These are phyloP conservation scores for Colletes gigas DNA, from an alignment of 1,140 invertebrate species.

Conservation along the genomic window DNA sequence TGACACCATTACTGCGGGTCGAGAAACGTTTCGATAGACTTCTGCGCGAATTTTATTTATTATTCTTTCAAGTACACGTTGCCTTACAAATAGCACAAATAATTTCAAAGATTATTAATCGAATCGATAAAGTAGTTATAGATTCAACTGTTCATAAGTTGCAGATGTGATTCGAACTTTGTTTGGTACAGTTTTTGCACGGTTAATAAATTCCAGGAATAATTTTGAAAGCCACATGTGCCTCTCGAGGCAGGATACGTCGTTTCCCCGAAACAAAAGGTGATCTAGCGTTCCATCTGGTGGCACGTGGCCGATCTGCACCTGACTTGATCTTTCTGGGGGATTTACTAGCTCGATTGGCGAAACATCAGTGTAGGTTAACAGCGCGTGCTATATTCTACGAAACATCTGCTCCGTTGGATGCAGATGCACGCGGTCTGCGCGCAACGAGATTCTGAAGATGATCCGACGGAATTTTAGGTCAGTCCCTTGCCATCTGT, in stretches of 20 bases:
- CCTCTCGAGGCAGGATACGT: not conserved
- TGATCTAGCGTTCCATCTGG: constrained; percentile 44
- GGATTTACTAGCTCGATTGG: constrained; percentile 63
- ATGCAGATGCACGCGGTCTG: constrained; percentile 40
- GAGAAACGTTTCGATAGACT: not conserved
- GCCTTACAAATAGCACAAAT: no score
- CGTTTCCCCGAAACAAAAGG: constrained; percentile 36
- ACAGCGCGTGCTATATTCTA: constrained; percentile 60
- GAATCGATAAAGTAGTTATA: no score
- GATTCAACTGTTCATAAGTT: not conserved
- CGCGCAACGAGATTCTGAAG: not conserved
- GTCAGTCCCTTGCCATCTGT: constrained; percentile 16
- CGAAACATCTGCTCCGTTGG: constrained; percentile 62
- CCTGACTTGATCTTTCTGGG: constrained; percentile 52
- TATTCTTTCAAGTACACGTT: not conserved
- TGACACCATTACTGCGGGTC: constrained; percentile 5
- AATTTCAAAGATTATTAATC: no score
- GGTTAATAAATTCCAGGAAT: not conserved
- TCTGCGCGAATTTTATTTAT: not conserved
- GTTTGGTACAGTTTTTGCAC: not conserved
- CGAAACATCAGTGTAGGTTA: constrained; percentile 47
- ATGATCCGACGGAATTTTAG: constrained; percentile 31
- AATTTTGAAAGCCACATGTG: not conserved
- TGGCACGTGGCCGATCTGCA: constrained; percentile 56
- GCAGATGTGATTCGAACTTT: not conserved